phyloP scores from a whole-genome alignment of 2,797 vertebrate species.

The Muscicapa comitata region DNA sequence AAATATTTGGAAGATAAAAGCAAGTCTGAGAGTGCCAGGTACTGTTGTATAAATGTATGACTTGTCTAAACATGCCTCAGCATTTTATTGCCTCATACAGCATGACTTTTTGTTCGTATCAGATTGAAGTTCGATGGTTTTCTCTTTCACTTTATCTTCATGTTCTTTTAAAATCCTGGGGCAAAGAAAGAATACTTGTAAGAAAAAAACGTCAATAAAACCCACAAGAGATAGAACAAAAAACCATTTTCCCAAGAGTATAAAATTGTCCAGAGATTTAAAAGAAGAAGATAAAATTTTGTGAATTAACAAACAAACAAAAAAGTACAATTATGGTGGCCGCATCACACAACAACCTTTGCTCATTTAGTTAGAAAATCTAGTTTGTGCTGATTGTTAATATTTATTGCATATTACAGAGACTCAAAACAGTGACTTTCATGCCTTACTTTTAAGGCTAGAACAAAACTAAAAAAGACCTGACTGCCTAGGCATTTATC shows the following conservation, averaged over 20 bases:
- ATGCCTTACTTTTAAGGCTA: background rate
- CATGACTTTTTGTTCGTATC: conserved; percentile 81
- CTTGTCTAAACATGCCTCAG: background rate
- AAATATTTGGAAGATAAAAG: background rate
- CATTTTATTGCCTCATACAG: conserved; percentile 73
- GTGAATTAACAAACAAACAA: background rate
- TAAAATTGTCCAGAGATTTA: background rate
- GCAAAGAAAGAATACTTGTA: background rate
- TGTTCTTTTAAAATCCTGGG: conserved; percentile 86
- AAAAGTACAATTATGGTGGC: background rate
- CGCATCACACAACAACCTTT: background rate
- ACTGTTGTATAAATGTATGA: background rate
- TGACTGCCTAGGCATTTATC: background rate
- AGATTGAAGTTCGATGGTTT: conserved; percentile 76
- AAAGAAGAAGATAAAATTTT: background rate
- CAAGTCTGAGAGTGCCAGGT: background rate
- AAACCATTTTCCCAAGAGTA: background rate
- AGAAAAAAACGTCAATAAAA: background rate
- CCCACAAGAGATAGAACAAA: background rate
- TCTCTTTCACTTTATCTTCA: conserved; percentile 85
- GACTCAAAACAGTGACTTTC: background rate
- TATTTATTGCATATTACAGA: background rate
- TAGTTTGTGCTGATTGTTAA: background rate
- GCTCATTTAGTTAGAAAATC: background rate
- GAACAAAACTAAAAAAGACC: background rate